These are phyloP conservation scores for Linurgus olivaceus DNA, from an alignment of 2,797 vertebrate genomes.

Conservation along the genomic window DNA sequence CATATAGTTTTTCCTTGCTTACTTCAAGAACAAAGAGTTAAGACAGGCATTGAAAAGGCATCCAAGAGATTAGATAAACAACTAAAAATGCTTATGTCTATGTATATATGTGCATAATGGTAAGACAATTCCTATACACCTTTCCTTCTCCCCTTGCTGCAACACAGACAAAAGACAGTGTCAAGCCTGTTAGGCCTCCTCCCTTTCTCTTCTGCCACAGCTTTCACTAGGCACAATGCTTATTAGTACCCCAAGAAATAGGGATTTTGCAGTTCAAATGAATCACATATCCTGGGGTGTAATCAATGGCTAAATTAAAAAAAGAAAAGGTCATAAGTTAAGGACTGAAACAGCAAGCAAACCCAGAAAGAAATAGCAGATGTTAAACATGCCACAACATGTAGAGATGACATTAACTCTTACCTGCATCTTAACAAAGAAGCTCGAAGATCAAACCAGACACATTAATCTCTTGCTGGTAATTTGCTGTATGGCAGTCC, in stretches of 20 bases:
- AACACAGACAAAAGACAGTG: not conserved
- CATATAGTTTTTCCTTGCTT: slow-evolving; percentile 18
- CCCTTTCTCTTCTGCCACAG: not conserved
- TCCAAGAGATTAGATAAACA: slow-evolving; percentile 22
- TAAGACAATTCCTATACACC: slow-evolving; percentile 12
- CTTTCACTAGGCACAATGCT: not conserved
- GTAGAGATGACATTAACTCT: not conserved
- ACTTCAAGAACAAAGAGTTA: slow-evolving; percentile 26
- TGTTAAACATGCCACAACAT: not conserved
- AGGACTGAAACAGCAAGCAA: slow-evolving; percentile 31
- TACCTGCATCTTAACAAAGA: slow-evolving; percentile 7
- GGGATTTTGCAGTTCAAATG: slow-evolving; percentile 34
- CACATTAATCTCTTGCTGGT: not conserved
- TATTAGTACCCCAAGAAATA: slow-evolving; percentile 11
- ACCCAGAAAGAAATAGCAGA: not conserved
- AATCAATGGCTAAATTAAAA: slow-evolving; percentile 19
- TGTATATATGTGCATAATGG: not conserved
- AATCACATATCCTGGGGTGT: not conserved
- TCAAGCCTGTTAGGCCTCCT: not conserved
- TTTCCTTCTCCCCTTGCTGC: not conserved
- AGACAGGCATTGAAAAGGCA: slow-evolving; percentile 1
- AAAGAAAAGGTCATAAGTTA: not conserved
- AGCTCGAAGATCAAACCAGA: slow-evolving; percentile 15
- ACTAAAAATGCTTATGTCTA: not conserved
- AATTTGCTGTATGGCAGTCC: slow-evolving; percentile 30